These are phyloP conservation scores for Drosophila santomea DNA, from an alignment of 1,140 invertebrate genomes.

Conservation along the genomic window DNA sequence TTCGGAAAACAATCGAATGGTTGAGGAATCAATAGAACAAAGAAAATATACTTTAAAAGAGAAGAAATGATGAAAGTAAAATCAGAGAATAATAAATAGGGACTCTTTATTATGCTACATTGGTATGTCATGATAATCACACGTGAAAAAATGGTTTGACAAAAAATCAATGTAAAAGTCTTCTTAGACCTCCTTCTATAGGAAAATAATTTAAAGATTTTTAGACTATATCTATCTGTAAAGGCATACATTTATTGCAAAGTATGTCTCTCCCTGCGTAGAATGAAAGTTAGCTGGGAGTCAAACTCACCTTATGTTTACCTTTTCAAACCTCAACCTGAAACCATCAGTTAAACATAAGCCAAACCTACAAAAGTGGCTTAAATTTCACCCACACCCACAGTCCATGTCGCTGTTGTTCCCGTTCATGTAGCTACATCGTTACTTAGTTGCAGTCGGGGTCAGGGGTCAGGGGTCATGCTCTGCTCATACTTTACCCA, in stretches of 20 bases:
- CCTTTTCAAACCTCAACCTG: background rate
- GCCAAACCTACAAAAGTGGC: conserved; percentile 53
- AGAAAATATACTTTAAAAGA: background rate
- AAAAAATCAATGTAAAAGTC: too few relatives aligned
- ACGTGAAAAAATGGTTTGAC: too few relatives aligned
- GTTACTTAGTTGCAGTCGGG: conserved; percentile 25
- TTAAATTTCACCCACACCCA: conserved; percentile 62
- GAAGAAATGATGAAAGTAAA: background rate
- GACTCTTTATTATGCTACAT: too few relatives aligned
- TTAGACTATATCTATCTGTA: too few relatives aligned
- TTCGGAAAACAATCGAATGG: conserved; percentile 7
- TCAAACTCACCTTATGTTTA: conserved; percentile 16
- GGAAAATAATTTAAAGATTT: too few relatives aligned
- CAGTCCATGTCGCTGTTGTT: conserved; percentile 20
- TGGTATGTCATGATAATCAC: too few relatives aligned
- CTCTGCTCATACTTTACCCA: conserved; percentile 23
- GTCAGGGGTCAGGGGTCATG: conserved; percentile 46
- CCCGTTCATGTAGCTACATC: background rate
- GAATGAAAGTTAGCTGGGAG: conserved; percentile 1
- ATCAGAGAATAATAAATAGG: background rate
- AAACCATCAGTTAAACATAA: conserved; percentile 28
- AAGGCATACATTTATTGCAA: too few relatives aligned
- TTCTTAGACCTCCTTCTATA: too few relatives aligned
- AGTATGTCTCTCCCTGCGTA: too few relatives aligned
- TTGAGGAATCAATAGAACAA: conserved; percentile 6